These are phyloP conservation scores for Crematogaster levior DNA, from an alignment of 2,888 invertebrate genomes.

Conservation along the genomic window DNA sequence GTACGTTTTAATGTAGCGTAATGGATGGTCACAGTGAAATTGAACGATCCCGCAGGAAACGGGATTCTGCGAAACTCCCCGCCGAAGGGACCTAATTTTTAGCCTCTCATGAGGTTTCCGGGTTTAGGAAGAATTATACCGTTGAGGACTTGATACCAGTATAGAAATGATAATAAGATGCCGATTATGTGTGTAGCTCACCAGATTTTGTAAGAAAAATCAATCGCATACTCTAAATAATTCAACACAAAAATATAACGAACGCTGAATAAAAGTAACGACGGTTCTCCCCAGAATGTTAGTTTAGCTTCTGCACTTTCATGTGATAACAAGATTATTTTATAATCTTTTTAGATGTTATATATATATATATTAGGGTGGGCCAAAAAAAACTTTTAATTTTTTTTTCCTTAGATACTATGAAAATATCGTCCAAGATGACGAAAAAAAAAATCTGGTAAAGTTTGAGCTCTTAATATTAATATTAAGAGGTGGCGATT, in stretches of 20 bases:
- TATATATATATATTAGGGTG: too few species aligned
- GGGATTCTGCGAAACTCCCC: slow-evolving; percentile 52
- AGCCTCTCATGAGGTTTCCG: background rate
- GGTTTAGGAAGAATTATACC: slow-evolving; percentile 35
- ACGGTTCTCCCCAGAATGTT: background rate
- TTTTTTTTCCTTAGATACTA: too few species aligned
- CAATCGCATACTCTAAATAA: background rate
- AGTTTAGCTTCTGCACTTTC: background rate
- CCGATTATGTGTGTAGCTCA: background rate
- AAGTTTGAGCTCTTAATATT: too few species aligned
- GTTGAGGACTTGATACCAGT: background rate
- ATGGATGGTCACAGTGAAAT: slow-evolving; percentile 62
- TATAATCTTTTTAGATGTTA: background rate
- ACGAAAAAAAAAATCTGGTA: too few species aligned
- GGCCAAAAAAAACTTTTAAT: too few species aligned
- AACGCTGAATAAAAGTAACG: background rate
- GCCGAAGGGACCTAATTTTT: background rate
- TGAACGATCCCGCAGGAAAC: slow-evolving; percentile 60
- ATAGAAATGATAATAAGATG: slow-evolving; percentile 25
- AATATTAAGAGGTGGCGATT: too few species aligned
- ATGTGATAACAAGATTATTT: background rate
- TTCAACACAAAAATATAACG: background rate
- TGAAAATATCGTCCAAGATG: too few species aligned
- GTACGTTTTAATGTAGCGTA: slow-evolving; percentile 71
- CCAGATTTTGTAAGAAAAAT: background rate